Percentiles rank a stretch among this genome's conserved stretches.
These are phyloP conservation scores for Tiliacea citrago DNA, from an alignment of 2,888 invertebrate species.

Conservation along the genomic window DNA sequence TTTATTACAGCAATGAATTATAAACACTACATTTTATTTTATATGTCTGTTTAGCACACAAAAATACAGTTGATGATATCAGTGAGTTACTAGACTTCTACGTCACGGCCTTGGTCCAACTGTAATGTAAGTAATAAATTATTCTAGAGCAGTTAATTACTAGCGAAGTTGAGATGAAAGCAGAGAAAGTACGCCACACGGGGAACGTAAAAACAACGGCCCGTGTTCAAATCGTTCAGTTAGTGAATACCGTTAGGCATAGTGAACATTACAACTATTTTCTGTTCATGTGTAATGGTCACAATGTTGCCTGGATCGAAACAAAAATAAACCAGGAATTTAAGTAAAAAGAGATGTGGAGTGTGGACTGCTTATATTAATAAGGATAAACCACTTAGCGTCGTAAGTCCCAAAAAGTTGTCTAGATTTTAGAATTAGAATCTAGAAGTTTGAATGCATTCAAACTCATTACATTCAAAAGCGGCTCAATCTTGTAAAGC, in stretches of 20 bases:
- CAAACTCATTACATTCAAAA: not conserved
- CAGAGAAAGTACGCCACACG: slow-evolving; percentile 77
- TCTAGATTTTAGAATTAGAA: no score
- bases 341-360: not conserved
- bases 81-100: slow-evolving; percentile 40
- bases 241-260: slow-evolving; percentile 49
- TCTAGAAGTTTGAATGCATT: no score
- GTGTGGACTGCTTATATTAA: not conserved
- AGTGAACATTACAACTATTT: slow-evolving; percentile 47
- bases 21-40: slow-evolving; percentile 4
- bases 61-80: slow-evolving; percentile 43
- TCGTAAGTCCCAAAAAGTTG: not conserved
- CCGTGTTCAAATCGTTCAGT: slow-evolving; percentile 56
- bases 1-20: slow-evolving; percentile 26
- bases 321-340: not conserved
- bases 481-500: no score
- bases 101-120: slow-evolving; percentile 55
- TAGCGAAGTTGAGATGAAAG: slow-evolving; percentile 74
- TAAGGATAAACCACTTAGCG: not conserved
- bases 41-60: slow-evolving; percentile 10
- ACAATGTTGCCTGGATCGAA: slow-evolving; percentile 8
- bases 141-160: slow-evolving; percentile 75
- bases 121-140: slow-evolving; percentile 72
- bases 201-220: slow-evolving; percentile 55
- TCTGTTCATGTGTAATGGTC: slow-evolving; percentile 16